Evolutionary conservation across 2,113 vertebrate species (phyloP).

Genomic region (Colaptes auratus): DNA sequence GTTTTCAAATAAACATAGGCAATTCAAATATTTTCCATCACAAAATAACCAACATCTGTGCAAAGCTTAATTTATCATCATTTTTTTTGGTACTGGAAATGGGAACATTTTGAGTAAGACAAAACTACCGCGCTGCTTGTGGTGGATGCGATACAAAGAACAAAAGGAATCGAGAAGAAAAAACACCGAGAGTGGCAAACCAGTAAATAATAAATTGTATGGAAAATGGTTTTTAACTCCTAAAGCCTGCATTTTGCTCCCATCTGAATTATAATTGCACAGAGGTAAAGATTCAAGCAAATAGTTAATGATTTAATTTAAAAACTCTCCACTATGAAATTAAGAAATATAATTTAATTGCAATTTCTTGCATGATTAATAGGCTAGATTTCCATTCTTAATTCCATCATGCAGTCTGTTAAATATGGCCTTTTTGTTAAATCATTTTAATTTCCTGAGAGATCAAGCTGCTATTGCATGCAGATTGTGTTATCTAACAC

Average conservation of each 20-base stretch:
- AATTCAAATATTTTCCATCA: background rate
- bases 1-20: background rate
- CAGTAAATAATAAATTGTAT: background rate
- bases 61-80: background rate
- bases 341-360: conserved; percentile 70
- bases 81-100: background rate
- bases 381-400: conserved; percentile 70
- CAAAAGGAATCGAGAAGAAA: background rate
- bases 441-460: conserved; percentile 77
- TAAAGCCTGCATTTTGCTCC: background rate
- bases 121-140: background rate
- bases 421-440: conserved; percentile 69
- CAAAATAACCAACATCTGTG: background rate
- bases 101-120: background rate
- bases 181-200: background rate
- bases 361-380: conserved; percentile 74
- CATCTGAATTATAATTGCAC: background rate
- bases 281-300: conserved; percentile 6
- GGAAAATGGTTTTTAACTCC: background rate
- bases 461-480: conserved; percentile 67
- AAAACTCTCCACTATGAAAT: conserved; percentile 56
- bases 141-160: background rate
- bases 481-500: conserved; percentile 66
- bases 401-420: conserved; percentile 65
- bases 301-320: conserved; percentile 62